Percentiles rank a stretch among this genome's conserved stretches.
Conservation (phyloP, 1,140 invertebrate species). For the Drosophila trapezifrons region DNA sequence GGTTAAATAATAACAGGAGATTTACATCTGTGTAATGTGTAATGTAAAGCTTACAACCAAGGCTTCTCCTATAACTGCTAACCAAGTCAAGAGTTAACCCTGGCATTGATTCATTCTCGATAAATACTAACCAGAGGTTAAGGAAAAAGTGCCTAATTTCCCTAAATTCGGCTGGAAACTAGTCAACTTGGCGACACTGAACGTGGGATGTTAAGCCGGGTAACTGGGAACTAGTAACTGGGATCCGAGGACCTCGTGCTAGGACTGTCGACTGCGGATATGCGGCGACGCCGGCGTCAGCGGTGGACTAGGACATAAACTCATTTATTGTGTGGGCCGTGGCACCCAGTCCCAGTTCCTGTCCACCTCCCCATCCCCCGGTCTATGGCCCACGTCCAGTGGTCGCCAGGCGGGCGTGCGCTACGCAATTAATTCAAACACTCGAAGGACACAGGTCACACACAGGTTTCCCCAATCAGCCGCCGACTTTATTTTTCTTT, state of each 20-base stretch:
- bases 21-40: too few species aligned
- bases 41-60: not conserved
- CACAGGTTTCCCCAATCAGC: slow-evolving; percentile 50
- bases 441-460: slow-evolving; percentile 72
- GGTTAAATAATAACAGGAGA: too few species aligned
- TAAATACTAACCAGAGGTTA: too few species aligned
- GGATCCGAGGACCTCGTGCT: slow-evolving; percentile 13
- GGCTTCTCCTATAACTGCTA: not conserved
- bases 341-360: not conserved
- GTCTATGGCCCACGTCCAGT: not conserved
- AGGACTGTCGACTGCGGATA: slow-evolving; percentile 37
- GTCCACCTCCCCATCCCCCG: not conserved
- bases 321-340: slow-evolving; percentile 74
- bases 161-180: not conserved
- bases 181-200: not conserved
- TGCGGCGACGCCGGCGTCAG: slow-evolving; percentile 50
- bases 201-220: not conserved
- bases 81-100: not conserved
- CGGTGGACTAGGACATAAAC: slow-evolving; percentile 77
- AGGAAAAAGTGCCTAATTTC: too few species aligned
- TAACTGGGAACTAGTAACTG: slow-evolving; percentile 7
- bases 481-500: not conserved
- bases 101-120: too few species aligned
- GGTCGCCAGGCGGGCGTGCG: slow-evolving; percentile 77
- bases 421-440: slow-evolving; percentile 81